Conservation (phyloP, 2,113 vertebrate species). For the Cairina moschata region DNA sequence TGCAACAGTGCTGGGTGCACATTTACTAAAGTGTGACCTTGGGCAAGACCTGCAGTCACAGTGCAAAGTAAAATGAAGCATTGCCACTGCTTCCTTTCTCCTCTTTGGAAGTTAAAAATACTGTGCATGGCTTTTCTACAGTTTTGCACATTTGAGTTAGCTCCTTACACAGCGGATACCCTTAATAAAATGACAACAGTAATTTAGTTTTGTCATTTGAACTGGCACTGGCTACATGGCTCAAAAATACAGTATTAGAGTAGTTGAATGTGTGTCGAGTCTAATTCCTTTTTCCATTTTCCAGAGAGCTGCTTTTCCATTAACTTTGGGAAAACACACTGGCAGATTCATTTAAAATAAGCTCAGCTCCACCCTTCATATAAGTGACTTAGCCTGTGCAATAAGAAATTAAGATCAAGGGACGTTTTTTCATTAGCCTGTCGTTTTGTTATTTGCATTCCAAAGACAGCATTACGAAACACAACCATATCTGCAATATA, state of each 20-base stretch:
- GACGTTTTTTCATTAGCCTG: conserved; percentile 96
- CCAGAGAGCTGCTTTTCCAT: conserved; percentile 99
- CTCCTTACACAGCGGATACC: conserved; percentile 94
- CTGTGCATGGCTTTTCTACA: conserved; percentile 87
- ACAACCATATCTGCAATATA: conserved; percentile 87
- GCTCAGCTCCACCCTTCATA: conserved; percentile 94
- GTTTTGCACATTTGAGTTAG: conserved; percentile 94
- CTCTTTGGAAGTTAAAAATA: conserved; percentile 86
- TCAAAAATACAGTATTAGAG: conserved; percentile 99
- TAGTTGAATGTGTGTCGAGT: conserved; percentile 95
- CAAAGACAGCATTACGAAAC: conserved; percentile 82
- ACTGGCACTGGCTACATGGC: conserved; percentile 89
- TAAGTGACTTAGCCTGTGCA: conserved; percentile 92
- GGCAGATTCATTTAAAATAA: conserved; percentile 99
- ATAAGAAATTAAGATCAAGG: conserved; percentile 99
- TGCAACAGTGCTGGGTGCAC: conserved; percentile 77
- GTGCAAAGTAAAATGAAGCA: conserved; percentile 85
- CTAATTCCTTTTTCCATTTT: conserved; percentile 99
- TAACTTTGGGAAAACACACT: conserved; percentile 97
- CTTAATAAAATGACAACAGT: conserved; percentile 99
- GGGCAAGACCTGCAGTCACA: conserved; percentile 82
- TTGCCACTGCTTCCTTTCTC: conserved; percentile 78
- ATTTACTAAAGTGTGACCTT: conserved; percentile 87
- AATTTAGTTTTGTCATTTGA: conserved; percentile 99
- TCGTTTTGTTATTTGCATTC: conserved; percentile 90